Evolutionary conservation across 2,113 vertebrate genomes (phyloP).

Genomic region (Hiodon alosoides): DNA sequence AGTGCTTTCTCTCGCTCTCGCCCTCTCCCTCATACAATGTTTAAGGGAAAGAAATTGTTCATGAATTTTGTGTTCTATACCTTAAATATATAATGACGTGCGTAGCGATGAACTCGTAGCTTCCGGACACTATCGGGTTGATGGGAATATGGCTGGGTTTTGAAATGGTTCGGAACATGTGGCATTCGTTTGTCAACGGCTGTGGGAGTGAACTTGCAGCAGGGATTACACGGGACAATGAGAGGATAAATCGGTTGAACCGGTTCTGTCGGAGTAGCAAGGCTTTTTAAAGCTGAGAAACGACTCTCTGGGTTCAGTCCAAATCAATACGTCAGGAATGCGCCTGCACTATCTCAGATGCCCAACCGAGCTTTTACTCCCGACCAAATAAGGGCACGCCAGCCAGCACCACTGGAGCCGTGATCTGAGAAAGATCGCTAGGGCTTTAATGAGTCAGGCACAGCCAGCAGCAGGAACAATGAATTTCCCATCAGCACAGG

Average conservation of each 20-base stretch:
- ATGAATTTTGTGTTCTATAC: no score
- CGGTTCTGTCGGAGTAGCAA: background rate
- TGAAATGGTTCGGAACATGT: no score
- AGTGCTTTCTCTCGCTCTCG: background rate
- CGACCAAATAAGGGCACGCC: slow-evolving; percentile 55
- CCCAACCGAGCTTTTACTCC: slow-evolving; percentile 50
- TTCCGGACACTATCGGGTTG: no score
- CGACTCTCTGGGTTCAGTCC: slow-evolving; percentile 29
- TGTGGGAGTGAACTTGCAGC: no score
- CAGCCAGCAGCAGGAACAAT: background rate
- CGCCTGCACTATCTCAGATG: slow-evolving; percentile 41
- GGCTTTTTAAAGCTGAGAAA: slow-evolving; percentile 6
- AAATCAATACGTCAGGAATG: slow-evolving; percentile 47
- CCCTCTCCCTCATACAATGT: no score
- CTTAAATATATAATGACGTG: no score
- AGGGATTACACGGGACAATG: background rate
- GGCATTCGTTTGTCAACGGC: no score
- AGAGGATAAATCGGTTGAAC: background rate
- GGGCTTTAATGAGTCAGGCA: background rate
- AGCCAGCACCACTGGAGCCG: slow-evolving; percentile 33
- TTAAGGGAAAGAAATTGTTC: background rate
- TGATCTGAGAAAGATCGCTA: background rate
- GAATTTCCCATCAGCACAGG: background rate
- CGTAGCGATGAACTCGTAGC: no score
- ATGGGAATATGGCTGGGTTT: no score